A percentile compares a stretch with the other conserved stretches of the same genome.
These are phyloP conservation scores for Andrena camellia DNA, from an alignment of 2,888 invertebrate genomes.

Conservation along the genomic window DNA sequence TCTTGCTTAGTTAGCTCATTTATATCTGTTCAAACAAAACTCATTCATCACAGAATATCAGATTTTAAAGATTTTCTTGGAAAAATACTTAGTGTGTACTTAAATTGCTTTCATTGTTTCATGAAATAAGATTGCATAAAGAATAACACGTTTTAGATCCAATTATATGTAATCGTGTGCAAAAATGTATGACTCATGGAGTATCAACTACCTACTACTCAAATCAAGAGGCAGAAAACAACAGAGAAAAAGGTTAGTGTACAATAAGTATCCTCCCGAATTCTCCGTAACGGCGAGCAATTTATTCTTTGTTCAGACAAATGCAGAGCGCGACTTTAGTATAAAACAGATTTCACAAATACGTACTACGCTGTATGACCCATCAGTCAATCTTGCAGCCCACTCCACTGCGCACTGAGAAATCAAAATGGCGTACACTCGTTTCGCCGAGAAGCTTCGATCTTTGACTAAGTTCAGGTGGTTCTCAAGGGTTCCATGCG, in stretches of 20 bases:
- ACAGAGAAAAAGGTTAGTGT: neutral
- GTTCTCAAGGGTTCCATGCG: neutral
- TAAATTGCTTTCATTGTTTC: neutral
- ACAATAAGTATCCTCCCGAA: neutral
- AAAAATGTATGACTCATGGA: no score
- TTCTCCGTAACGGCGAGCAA: neutral
- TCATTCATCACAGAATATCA: neutral
- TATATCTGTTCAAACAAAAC: neutral
- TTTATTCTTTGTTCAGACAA: neutral
- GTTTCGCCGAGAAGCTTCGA: neutral
- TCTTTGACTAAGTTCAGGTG: constrained; percentile 6
- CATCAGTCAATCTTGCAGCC: neutral
- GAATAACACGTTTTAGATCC: neutral
- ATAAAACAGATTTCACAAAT: neutral
- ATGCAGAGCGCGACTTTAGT: neutral
- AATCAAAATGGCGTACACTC: constrained; percentile 19
- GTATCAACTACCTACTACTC: no score
- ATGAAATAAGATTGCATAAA: neutral
- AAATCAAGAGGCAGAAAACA: no score
- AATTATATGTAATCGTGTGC: neutral
- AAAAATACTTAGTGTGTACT: neutral
- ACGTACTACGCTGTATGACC: neutral
- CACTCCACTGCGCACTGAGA: neutral
- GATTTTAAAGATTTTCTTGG: neutral
- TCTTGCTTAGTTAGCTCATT: neutral